A percentile compares a stretch with the other conserved stretches of the same genome.
These are phyloP conservation scores for Pseudococcus jackbeardsleyi DNA, from an alignment of 2,888 invertebrate species.

Conservation along the genomic window DNA sequence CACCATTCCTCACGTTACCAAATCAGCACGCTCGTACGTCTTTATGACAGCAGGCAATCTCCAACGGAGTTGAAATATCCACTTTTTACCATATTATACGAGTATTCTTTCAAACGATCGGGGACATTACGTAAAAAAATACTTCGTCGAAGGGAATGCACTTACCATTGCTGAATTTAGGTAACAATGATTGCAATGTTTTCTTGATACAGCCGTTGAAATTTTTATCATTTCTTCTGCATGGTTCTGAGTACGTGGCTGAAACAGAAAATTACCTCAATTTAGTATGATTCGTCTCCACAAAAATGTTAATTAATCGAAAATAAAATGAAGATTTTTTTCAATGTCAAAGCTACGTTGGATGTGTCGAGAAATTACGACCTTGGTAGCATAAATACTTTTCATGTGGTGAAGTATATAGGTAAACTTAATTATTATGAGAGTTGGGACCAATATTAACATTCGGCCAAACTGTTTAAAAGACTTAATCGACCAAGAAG, in stretches of 20 bases:
- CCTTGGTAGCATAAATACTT: neutral
- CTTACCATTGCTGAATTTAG: slow-evolving; percentile 68
- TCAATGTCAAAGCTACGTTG: neutral
- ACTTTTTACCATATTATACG: neutral
- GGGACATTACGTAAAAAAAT: neutral
- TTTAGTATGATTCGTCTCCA: neutral
- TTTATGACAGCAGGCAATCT: neutral
- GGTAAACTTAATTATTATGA: neutral
- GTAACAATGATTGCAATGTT: slow-evolving; percentile 73
- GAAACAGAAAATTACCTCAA: slow-evolving; percentile 67
- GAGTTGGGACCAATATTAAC: neutral
- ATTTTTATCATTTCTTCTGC: slow-evolving; percentile 73
- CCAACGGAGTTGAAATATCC: slow-evolving; percentile 15
- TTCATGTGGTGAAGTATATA: neutral
- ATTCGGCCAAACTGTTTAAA: neutral
- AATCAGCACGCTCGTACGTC: neutral
- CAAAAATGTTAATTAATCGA: neutral
- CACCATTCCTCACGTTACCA: neutral
- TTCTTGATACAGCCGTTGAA: slow-evolving; percentile 75
- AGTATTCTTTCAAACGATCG: neutral
- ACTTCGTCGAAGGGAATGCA: neutral
- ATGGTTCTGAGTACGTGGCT: slow-evolving; percentile 74
- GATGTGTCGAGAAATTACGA: neutral
- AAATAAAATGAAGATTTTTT: neutral
- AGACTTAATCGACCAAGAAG: neutral